Evolutionary conservation across 2,797 vertebrate genomes (phyloP).

Genomic region (Cuniculus paca): DNA sequence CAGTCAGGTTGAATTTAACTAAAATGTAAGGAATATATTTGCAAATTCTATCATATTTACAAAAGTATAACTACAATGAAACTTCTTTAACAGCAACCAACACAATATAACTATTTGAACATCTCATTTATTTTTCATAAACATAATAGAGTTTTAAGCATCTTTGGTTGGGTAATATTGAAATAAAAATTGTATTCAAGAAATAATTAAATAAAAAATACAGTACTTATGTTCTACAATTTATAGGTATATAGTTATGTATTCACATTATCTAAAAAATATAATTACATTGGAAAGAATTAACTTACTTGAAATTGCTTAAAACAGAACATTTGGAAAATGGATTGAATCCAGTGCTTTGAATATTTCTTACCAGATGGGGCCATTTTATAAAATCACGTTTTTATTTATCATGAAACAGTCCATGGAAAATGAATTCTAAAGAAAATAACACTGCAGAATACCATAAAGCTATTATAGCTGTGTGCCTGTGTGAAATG

Average conservation of each 20-base stretch:
- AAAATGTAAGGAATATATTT: slow-evolving; percentile 49
- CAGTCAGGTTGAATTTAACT: slow-evolving; percentile 36
- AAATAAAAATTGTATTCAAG: slow-evolving; percentile 65
- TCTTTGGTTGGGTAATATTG: slow-evolving; percentile 58
- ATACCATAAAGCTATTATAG: slow-evolving; percentile 81
- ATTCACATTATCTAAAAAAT: slow-evolving; percentile 52
- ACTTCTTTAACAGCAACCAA: slow-evolving; percentile 30
- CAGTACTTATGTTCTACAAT: neutral
- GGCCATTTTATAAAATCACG: slow-evolving; percentile 74
- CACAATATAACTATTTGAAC: slow-evolving; percentile 6
- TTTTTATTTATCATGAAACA: slow-evolving; percentile 79
- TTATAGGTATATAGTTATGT: slow-evolving; percentile 7
- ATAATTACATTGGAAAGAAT: slow-evolving; percentile 49
- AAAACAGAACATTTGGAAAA: slow-evolving; percentile 64
- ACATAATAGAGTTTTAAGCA: slow-evolving; percentile 44
- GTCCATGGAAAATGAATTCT: slow-evolving; percentile 73
- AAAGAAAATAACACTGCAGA: slow-evolving; percentile 76
- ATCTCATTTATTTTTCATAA: slow-evolving; percentile 54
- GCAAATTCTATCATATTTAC: slow-evolving; percentile 57
- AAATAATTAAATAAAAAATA: slow-evolving; percentile 59
- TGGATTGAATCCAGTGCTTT: slow-evolving; percentile 56
- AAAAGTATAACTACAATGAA: slow-evolving; percentile 60
- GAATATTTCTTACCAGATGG: slow-evolving; percentile 72
- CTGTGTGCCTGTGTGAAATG: slow-evolving; percentile 81
- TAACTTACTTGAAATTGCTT: slow-evolving; percentile 66